Conservation (phyloP, 2,888 invertebrate species). For the Cartodere bifasciata region DNA sequence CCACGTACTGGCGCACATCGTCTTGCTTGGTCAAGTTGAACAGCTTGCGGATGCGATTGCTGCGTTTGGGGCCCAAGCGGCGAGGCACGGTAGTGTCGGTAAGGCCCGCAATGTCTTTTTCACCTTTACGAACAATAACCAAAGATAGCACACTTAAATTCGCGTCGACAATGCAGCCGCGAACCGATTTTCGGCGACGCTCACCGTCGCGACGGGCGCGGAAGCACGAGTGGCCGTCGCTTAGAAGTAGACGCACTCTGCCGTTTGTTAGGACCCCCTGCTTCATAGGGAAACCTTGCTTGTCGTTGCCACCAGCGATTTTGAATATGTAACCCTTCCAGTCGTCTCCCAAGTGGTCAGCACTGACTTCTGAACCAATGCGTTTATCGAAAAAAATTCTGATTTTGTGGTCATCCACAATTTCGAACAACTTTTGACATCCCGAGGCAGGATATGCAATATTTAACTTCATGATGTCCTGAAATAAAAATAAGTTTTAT, state of each 20-base stretch:
- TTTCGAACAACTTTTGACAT: constrained; percentile 93
- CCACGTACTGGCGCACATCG: constrained; percentile 66
- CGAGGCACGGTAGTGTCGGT: constrained; percentile 69
- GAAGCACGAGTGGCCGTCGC: constrained; percentile 90
- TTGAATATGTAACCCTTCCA: constrained; percentile 97
- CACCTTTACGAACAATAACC: constrained; percentile 87
- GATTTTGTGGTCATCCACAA: constrained; percentile 94
- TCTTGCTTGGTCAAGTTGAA: constrained; percentile 67
- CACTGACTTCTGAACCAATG: constrained; percentile 91
- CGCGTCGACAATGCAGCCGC: constrained; percentile 95
- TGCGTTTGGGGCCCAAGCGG: constrained; percentile 64
- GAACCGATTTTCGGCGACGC: constrained; percentile 92
- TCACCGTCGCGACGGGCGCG: constrained; percentile 88
- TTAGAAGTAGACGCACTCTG: constrained; percentile 85
- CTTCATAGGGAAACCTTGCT: constrained; percentile 99
- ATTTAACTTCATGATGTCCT: constrained; percentile 59
- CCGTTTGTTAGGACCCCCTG: constrained; percentile 92
- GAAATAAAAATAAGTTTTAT: constrained; percentile 4
- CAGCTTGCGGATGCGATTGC: constrained; percentile 63
- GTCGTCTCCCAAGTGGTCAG: constrained; percentile 86
- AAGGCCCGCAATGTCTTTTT: constrained; percentile 49
- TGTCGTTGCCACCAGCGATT: constrained; percentile 95
- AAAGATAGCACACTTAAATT: constrained; percentile 88
- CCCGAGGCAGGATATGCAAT: constrained; percentile 96
- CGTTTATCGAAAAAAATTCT: constrained; percentile 96